Evolutionary conservation across 2,888 invertebrate species (phyloP), one percentile per base, ranked within the genome.

Genomic region (Chalcis sispes): DNA sequence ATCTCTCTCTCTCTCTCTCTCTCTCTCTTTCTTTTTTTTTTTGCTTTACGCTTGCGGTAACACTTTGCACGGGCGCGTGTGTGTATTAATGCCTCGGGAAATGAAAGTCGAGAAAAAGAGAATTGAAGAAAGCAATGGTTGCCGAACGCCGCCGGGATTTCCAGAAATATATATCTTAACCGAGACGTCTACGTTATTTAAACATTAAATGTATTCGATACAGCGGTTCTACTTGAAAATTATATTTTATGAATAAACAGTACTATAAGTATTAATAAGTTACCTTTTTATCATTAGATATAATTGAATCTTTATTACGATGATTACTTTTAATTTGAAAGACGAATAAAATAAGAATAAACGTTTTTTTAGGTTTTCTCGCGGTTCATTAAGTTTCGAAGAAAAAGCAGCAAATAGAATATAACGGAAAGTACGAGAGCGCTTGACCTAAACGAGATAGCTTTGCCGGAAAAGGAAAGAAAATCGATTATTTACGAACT

Each of bases 401-500:
- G 27, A 67, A 50, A n/a, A 56, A 70, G 73, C 32, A 18, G 36
- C 18, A 32, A 52, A 32, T 56, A 59, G 65, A 50, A 64, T n/a
- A n/a, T 64, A 72, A 72, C 58, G 56, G 52, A 46, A 32, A n/a
- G 25, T 2, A 25, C 29, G 56, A 72, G 64, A 46, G 58, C 32
- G 72, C 52, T n/a, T 10, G 15, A 7, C 25, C 46, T 18, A 62
- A 32, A 15, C 40, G 40, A 52, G 70, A 61, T 70, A 61, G 61
- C 23, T 40, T 25, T 27, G 25, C 72, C 42, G 46, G 62, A 67
- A 69, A 77, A 8, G 15, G 20, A 20, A 71, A 77, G 73, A 77
- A 72, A 77, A 77, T 80, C 77, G 78, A 77, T 80, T 80, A 80
- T 78, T 80, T 79, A 80, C 79, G 75, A 72, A 75, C 72, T 25